phyloP scores from a whole-genome alignment of 2,113 vertebrate species.

The Xyrauchen texanus region DNA sequence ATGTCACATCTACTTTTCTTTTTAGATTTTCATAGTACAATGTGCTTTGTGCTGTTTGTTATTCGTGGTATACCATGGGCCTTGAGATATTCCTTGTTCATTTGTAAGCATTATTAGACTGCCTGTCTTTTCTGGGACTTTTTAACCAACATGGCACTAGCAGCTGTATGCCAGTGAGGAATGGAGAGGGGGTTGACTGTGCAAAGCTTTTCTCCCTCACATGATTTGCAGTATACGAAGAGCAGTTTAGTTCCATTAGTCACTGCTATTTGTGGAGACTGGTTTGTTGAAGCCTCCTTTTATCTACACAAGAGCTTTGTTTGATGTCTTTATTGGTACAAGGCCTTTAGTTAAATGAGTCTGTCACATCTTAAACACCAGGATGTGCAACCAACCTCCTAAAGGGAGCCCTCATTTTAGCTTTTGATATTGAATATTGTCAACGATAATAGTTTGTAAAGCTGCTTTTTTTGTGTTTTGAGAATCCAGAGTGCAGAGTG shows the following conservation, averaged over 20 bases:
- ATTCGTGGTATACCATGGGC: neutral
- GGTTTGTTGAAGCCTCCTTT: constrained; percentile 2
- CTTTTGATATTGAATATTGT: no score
- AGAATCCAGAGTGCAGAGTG: no score
- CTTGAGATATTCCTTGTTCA: neutral
- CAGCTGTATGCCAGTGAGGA: constrained; percentile 60
- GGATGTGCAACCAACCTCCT: no score
- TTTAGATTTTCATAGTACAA: neutral
- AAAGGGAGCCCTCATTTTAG: no score
- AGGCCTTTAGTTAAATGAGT: neutral
- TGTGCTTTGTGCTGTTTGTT: neutral
- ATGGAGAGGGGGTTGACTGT: neutral
- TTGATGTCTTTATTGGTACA: neutral
- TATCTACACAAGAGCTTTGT: neutral
- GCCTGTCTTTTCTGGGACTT: constrained; percentile 29
- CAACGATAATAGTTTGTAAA: no score
- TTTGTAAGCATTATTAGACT: neutral
- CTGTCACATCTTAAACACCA: constrained; percentile 12
- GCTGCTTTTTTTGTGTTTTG: no score
- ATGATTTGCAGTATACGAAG: constrained; percentile 23
- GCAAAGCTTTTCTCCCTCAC: neutral
- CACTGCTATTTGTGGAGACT: constrained; percentile 18
- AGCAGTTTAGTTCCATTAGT: neutral
- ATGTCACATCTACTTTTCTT: no score
- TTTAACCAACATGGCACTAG: constrained; percentile 52